A percentile compares a stretch with the other conserved stretches of the same genome.
Conservation (phyloP, 2,888 invertebrate species). For the Scrobipalpa costella region DNA sequence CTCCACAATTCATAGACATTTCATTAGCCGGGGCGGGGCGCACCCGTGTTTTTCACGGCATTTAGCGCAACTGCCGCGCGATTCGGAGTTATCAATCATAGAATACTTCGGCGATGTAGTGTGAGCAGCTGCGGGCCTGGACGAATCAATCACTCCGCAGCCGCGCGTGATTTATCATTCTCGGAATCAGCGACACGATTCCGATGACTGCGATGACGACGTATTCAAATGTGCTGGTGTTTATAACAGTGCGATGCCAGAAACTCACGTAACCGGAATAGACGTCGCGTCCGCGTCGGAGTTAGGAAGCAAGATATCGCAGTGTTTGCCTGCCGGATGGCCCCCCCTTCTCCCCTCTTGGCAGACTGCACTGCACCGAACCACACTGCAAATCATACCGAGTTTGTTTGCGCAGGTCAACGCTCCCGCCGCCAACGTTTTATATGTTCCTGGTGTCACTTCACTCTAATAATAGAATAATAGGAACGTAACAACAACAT, state of each 20-base stretch:
- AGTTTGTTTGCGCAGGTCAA: slow-evolving; percentile 78
- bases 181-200: slow-evolving; percentile 55
- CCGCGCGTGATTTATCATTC: slow-evolving; percentile 66
- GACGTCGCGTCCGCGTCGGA: slow-evolving; percentile 47
- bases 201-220: slow-evolving; percentile 52
- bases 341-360: slow-evolving; percentile 70
- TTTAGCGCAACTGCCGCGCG: slow-evolving; percentile 41
- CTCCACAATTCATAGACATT: slow-evolving; percentile 65
- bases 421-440: slow-evolving; percentile 70
- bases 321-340: slow-evolving; percentile 68
- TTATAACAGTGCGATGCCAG: slow-evolving; percentile 45
- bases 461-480: slow-evolving; percentile 76
- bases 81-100: slow-evolving; percentile 63
- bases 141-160: slow-evolving; percentile 69
- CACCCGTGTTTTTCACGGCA: slow-evolving; percentile 38
- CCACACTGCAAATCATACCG: slow-evolving; percentile 76
- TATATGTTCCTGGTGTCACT: slow-evolving; percentile 79
- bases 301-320: slow-evolving; percentile 64
- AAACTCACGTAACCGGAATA: slow-evolving; percentile 48
- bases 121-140: slow-evolving; percentile 57
- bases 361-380: slow-evolving; percentile 75
- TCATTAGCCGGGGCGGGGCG: slow-evolving; percentile 54
- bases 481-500: slow-evolving; percentile 73
- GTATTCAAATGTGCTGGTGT: slow-evolving; percentile 54
- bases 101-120: slow-evolving; percentile 43